Evolutionary conservation across 2,888 invertebrate species (phyloP).

Genomic region (Cerastoderma edule): DNA sequence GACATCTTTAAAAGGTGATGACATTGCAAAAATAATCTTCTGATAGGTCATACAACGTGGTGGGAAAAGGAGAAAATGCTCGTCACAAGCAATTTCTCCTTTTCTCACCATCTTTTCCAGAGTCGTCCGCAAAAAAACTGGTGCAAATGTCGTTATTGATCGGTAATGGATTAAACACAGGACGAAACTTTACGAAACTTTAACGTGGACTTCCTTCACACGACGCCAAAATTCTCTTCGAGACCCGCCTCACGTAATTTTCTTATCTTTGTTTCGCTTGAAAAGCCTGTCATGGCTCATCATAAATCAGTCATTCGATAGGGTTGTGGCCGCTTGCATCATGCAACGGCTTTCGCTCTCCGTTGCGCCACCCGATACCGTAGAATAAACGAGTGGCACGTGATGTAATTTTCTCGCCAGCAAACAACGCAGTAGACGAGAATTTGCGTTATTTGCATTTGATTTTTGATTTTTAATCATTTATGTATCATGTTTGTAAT

Average conservation of each 20-base stretch:
- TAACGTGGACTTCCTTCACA: too few relatives aligned
- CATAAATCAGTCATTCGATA: slow-evolving; percentile 30
- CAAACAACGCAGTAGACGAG: slow-evolving; percentile 15
- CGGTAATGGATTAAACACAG: too few relatives aligned
- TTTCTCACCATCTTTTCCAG: slow-evolving; percentile 6
- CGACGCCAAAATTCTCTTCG: too few relatives aligned
- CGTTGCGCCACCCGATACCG: slow-evolving; percentile 20
- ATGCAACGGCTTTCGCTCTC: slow-evolving; percentile 12
- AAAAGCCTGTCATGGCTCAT: slow-evolving; percentile 7
- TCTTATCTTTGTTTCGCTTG: not conserved
- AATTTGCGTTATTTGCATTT: slow-evolving; percentile 12
- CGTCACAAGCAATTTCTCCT: slow-evolving; percentile 4
- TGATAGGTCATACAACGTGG: not conserved
- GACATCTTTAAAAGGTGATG: too few relatives aligned
- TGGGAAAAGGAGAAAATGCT: slow-evolving; percentile 9
- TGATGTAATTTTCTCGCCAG: slow-evolving; percentile 29
- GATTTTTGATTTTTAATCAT: too few relatives aligned
- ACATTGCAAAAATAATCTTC: too few relatives aligned
- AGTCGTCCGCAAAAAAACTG: not conserved
- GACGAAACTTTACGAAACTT: too few relatives aligned
- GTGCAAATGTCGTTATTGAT: too few relatives aligned
- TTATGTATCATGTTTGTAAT: too few relatives aligned
- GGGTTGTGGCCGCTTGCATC: slow-evolving; percentile 12
- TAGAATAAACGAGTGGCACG: slow-evolving; percentile 26
- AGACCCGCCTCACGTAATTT: too few relatives aligned